A percentile compares a stretch with the other conserved stretches of the same genome.
Conservation (phyloP, 1,140 invertebrate species). For the Leptopilina boulardi region DNA sequence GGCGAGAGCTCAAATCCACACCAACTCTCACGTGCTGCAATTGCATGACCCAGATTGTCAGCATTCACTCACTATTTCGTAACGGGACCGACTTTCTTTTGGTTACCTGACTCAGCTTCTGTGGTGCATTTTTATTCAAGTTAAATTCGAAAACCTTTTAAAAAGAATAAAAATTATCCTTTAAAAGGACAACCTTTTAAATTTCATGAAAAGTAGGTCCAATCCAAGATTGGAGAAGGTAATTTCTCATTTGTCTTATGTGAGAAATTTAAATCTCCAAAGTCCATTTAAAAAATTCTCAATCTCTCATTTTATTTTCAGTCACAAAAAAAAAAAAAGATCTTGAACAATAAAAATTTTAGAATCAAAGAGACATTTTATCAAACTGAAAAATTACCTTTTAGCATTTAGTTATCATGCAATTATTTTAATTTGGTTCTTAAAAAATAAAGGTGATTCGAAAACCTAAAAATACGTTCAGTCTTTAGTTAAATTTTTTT, state of each 20-base stretch:
- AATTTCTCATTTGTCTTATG: constrained; percentile 10
- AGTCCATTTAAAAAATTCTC: neutral
- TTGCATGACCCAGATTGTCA: constrained; percentile 71
- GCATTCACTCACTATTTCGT: constrained; percentile 75
- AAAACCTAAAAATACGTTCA: no score
- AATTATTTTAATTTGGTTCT: no score
- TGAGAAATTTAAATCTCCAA: constrained; percentile 12
- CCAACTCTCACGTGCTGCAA: constrained; percentile 56
- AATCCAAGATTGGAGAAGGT: constrained; percentile 6
- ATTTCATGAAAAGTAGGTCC: constrained; percentile 13
- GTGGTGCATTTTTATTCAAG: constrained; percentile 26
- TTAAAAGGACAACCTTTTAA: neutral
- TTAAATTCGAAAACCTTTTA: neutral
- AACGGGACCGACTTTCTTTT: constrained; percentile 74
- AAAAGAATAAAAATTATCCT: no score
- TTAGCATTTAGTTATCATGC: no score
- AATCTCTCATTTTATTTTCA: neutral
- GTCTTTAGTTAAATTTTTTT: no score
- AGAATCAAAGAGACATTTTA: no score
- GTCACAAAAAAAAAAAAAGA: no score
- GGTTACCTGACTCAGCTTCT: constrained; percentile 35
- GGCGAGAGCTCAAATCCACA: constrained; percentile 21
- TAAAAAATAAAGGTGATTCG: no score
- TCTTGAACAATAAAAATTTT: no score
- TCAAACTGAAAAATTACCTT: no score